Base-by-base conservation (phyloP, 1,140 invertebrate species). In the Gryllus bimaculatus region DNA sequence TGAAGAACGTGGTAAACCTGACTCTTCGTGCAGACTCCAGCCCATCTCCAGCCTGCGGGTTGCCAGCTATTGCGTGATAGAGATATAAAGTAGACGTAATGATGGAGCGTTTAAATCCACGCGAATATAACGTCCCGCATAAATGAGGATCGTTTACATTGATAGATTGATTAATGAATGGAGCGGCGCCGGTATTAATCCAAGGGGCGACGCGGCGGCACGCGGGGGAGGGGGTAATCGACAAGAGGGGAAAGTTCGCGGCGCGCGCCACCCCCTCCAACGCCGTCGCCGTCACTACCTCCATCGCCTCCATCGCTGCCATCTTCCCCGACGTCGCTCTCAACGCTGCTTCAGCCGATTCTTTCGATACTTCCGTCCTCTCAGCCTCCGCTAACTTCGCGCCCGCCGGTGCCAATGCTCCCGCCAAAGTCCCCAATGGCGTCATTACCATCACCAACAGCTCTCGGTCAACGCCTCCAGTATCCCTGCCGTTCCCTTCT, bases 31-130 rank as follows among this genome's bases (percentile, higher is more conserved):
- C 18, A 13, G 54, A 18, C 54, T 66, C 54, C 10, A 10, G 54
- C 54, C 54, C 18, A 10, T 66, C 54, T 39, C 26, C 26, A 39
- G 26, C 26, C 26, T 39, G 26, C 26, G 26, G 26, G 26, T 39
- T 39, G 54, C 54, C 18, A 13, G 54, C 18, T 66, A 66, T 66
- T 66, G 54, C 10, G 54, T 66, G 54, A 66, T 66, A 66, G 18
- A 66, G 54, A 66, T 66, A 66, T 66, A 66, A 66, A 66, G 54
- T 66, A 66, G 54, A 66, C 54, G 54, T 66, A 66, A 66, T 66
- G 54, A 66, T 66, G 54, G 54, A 66, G 54, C 54, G 54, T 66
- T 66, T 66, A 66, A 66, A 66, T 66, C 54, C 54, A 13, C 18
- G 54, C 54, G 54, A 66, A 66, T 66, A 66, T 66, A 13, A 66